Base-by-base conservation (phyloP, 92 coral and sea anemone genomes). In the Porites evermanni region DNA sequence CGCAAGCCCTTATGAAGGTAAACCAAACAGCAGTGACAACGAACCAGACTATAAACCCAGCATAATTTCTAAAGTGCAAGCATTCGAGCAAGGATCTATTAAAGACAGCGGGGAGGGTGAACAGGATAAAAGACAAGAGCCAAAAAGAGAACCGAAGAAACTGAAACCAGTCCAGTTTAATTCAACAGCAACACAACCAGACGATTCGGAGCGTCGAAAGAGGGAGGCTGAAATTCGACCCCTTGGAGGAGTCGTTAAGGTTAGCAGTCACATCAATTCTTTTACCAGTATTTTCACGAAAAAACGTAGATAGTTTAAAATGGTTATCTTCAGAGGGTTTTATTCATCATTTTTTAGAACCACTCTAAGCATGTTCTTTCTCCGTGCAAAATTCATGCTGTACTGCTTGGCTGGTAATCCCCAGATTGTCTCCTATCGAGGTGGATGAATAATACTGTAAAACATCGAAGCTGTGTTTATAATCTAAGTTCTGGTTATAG, bases 151-250 rank as follows among this genome's bases (percentile, higher is more conserved):
- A 10, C 84, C 84, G 16, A 67, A 52, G 52, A 80, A 67, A 68
- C 47, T 80, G 26, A 67, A 68, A 26, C 64, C 67, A 51, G 21
- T 80, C 21, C 32, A 71, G 50, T 68, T 80, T 21, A 47, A 67
- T 11, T 47, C 73, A n/a, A 2, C 75, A 12, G 32, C 84, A 80
- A 11, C 75, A 32, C 63, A 61, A 52, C 65, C 52, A 11, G 24
- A 51, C 1, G 64, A 53, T 2, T 53, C 21, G 23, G 84, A 52
- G 26, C 84, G 84, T 7, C 19, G 12, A 47, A 51, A 17, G 24
- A 29, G 84, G 16, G 84, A 68, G 20, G 65, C 72, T 2, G 84
- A 67, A 75, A 80, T 80, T 4, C 20, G 84, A 67, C 84, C 84
- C n/a, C 75, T 80, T 13, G 84, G 84, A 6, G 84, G 84, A 6